These are phyloP conservation scores for Craterocephalus amniculus DNA, from an alignment of 2,797 vertebrate genomes.

Conservation along the genomic window DNA sequence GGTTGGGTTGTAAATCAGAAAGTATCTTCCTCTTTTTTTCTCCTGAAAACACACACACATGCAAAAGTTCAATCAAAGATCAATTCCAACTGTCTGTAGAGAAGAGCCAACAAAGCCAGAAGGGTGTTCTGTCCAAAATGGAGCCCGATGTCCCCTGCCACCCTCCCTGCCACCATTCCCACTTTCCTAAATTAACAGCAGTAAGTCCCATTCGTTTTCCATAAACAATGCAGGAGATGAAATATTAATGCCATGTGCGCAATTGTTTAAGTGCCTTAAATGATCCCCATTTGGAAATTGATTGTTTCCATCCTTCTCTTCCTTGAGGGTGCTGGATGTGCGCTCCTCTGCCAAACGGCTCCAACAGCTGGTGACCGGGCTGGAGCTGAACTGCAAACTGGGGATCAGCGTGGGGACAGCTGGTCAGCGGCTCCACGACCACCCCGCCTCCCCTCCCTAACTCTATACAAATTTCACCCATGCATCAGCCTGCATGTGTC, in stretches of 20 bases:
- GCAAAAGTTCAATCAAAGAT: conserved; percentile 51
- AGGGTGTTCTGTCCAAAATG: conserved; percentile 48
- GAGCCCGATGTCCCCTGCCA: conserved; percentile 11
- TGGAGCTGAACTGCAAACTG: conserved; percentile 81
- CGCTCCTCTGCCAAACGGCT: conserved; percentile 83
- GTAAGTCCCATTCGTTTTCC: conserved; percentile 71
- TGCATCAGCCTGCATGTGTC: conserved; percentile 4
- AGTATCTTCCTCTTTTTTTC: not conserved
- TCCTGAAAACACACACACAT: conserved; percentile 1
- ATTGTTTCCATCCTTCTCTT: conserved; percentile 84
- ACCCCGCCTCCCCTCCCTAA: not conserved
- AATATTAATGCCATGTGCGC: conserved; percentile 88
- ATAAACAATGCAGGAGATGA: conserved; percentile 84
- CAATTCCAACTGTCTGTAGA: conserved; percentile 55
- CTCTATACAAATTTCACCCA: conserved; percentile 46
- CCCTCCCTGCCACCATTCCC: conserved; percentile 17
- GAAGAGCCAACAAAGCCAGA: conserved; percentile 53
- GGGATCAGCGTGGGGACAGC: conserved; percentile 87
- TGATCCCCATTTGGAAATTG: conserved; percentile 90
- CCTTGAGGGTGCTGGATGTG: conserved; percentile 83
- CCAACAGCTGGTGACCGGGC: conserved; percentile 93
- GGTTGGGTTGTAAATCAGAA: not conserved
- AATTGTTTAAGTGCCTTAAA: conserved; percentile 93
- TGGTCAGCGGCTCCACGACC: conserved; percentile 86
- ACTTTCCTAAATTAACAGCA: conserved; percentile 70